These are phyloP conservation scores for Himalopsyche japonica DNA, from an alignment of 2,888 invertebrate species.

Conservation along the genomic window DNA sequence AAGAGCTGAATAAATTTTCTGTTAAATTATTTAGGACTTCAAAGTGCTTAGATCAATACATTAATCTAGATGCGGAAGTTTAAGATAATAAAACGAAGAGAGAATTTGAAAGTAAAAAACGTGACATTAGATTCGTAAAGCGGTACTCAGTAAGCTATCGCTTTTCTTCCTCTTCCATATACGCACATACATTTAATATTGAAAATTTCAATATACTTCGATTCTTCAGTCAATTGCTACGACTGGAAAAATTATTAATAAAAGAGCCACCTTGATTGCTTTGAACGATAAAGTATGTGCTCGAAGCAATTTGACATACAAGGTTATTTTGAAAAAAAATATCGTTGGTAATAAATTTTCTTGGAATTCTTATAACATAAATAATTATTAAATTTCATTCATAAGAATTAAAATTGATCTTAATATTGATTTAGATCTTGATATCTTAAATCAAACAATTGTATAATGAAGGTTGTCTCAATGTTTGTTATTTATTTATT, in stretches of 20 bases:
- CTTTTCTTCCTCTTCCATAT: background rate
- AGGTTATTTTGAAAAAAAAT: too few species aligned
- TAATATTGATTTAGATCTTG: too few species aligned
- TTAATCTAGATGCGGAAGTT: background rate
- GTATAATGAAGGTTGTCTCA: too few species aligned
- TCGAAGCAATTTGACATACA: too few species aligned
- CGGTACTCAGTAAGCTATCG: background rate
- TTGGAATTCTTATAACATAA: too few species aligned
- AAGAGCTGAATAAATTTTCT: background rate
- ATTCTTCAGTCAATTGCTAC: background rate
- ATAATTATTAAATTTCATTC: too few species aligned
- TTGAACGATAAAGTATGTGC: too few species aligned
- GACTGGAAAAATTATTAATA: background rate
- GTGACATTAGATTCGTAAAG: background rate
- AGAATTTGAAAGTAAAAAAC: background rate
- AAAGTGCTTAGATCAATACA: background rate
- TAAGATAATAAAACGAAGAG: background rate
- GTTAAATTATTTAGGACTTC: background rate
- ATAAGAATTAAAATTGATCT: too few species aligned
- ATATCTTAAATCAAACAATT: too few species aligned
- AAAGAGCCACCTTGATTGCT: background rate
- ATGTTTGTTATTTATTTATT: too few species aligned
- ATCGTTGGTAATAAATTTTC: too few species aligned
- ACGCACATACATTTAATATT: background rate
- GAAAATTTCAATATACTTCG: background rate